Evolutionary conservation across 1,140 invertebrate genomes (phyloP), one percentile per base, ranked within the genome.

Genomic region (Drosophila sproati): DNA sequence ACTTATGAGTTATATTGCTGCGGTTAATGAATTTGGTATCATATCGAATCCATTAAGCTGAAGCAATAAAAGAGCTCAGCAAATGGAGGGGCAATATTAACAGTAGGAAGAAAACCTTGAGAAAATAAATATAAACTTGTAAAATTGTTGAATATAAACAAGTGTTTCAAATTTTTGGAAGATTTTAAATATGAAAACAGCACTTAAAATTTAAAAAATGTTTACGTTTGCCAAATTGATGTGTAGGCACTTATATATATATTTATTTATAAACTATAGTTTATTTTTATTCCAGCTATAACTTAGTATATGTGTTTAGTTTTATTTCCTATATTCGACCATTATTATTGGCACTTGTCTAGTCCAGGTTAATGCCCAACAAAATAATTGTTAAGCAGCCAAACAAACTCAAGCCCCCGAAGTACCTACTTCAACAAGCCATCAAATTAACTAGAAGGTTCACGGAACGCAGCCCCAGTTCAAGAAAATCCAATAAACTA

Each of bases 401-500:
- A 55, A 52, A 29, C 61, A 29, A 31, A 34, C 20, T n/a, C 6
- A 6, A 28, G 31, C 52, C 57, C 39, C 57, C 79, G 56, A 64
- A 60, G 35, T 20, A 8, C 28, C 39, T 57, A 35, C 48, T 45
- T 12, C 50, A 12, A 45, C 31, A 48, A 29, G 41, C n/a, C 7
- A 47, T 62, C 50, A 59, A 82, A 74, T 70, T 73, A 73, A 51
- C 57, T 54, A 10, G 35, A 43, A 66, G 60, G 82, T 88, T 88
- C 83, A 87, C 45, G 63, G 77, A 20, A 77, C 83, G 73, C 50
- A 57, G 68, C 41, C 37, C 67, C 28, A 61, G 41, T 60, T 32
- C 59, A 57, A 59, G 50, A 37, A 78, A 75, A 41, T 57, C 78
- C 82, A 82, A 73, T 77, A 82, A 79, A 77, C 66, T 82, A 73